Conservation (phyloP, 2,888 invertebrate genomes). For the Melanargia galathea region DNA sequence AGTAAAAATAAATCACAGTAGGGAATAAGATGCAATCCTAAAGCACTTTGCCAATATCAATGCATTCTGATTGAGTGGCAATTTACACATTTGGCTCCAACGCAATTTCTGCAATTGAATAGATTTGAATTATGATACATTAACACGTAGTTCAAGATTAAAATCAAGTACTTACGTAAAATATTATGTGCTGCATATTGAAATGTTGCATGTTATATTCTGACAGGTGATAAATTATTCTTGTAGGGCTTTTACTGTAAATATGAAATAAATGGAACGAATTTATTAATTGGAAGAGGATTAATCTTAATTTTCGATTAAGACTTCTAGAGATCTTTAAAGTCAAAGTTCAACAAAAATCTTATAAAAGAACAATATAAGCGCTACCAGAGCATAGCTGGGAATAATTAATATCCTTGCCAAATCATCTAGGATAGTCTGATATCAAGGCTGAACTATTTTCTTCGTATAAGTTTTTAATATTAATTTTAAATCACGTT, state of each 20-base stretch:
- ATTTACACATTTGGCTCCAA: slow-evolving; percentile 18
- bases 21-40: neutral
- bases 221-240: slow-evolving; percentile 9
- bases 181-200: slow-evolving; percentile 19
- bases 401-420: neutral
- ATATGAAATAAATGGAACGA: neutral
- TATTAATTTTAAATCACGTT: no score
- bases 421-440: neutral
- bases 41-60: slow-evolving; percentile 13
- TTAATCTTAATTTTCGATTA: no score
- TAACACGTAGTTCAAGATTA: slow-evolving; percentile 17
- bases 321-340: neutral
- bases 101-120: slow-evolving; percentile 12
- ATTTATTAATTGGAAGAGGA: neutral
- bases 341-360: no score
- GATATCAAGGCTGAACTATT: neutral
- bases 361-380: no score
- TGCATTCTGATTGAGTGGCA: slow-evolving; percentile 15
- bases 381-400: neutral
- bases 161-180: slow-evolving; percentile 8
- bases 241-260: slow-evolving; percentile 2
- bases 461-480: no score
- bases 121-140: slow-evolving; percentile 16
- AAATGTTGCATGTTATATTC: slow-evolving; percentile 14
- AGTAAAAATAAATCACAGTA: neutral